Evolutionary conservation across 2,797 vertebrate species (phyloP).

Genomic region (Bufotes viridis): DNA sequence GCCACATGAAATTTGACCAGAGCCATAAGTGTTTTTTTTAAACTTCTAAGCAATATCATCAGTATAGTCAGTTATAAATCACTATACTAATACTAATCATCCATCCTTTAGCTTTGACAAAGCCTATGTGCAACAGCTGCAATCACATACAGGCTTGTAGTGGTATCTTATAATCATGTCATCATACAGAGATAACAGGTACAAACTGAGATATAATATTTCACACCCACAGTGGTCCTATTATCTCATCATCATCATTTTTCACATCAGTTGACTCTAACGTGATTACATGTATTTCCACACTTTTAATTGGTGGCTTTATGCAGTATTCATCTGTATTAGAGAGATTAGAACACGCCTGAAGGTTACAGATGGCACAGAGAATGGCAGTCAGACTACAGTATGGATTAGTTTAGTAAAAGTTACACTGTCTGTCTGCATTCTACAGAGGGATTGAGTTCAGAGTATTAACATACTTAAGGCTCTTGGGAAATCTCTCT

Average conservation of each 20-base stretch:
- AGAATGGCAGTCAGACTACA: slow-evolving; percentile 30
- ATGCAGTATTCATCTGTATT: slow-evolving; percentile 29
- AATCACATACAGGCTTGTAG: neutral
- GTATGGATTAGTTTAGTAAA: slow-evolving; percentile 52
- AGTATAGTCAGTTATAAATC: neutral
- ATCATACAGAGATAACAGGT: neutral
- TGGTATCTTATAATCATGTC: neutral
- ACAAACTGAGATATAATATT: neutral
- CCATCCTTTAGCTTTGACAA: neutral
- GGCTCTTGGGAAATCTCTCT: slow-evolving; percentile 33
- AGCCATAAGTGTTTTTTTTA: no score
- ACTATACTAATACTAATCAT: neutral
- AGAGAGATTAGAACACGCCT: slow-evolving; percentile 39
- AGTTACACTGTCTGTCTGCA: slow-evolving; percentile 45
- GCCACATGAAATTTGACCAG: no score
- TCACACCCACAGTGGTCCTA: neutral
- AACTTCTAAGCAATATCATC: no score
- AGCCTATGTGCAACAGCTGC: neutral
- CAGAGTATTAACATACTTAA: slow-evolving; percentile 52
- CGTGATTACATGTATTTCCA: neutral
- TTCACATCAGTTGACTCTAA: neutral
- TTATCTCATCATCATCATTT: neutral
- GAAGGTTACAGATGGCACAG: slow-evolving; percentile 38
- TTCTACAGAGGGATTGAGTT: slow-evolving; percentile 45
- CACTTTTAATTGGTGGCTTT: slow-evolving; percentile 4